These are phyloP conservation scores for Neoascia interrupta DNA, from an alignment of 2,888 invertebrate genomes.

Conservation along the genomic window DNA sequence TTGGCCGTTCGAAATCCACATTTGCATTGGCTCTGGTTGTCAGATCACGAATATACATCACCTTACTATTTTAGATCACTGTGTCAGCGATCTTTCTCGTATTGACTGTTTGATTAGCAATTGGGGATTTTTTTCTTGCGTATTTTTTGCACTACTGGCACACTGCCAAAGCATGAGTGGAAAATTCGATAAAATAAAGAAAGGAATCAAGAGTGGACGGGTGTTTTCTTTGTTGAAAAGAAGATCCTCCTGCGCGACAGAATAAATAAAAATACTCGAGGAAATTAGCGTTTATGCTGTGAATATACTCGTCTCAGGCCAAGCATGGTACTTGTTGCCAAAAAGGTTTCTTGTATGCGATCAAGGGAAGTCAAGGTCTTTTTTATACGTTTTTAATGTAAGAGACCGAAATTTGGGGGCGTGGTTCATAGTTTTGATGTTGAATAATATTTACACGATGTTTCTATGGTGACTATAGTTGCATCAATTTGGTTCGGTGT, in stretches of 20 bases:
- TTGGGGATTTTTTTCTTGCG: conserved; percentile 13
- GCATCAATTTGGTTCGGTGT: too few species aligned
- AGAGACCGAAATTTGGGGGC: conserved; percentile 24
- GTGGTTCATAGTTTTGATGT: conserved; percentile 22
- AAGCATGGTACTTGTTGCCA: conserved; percentile 12
- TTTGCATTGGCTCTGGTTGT: too few species aligned
- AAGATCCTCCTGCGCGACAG: not conserved
- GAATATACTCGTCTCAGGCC: conserved; percentile 8
- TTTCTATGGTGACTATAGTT: too few species aligned
- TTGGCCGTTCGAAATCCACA: too few species aligned
- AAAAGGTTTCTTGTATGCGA: conserved; percentile 35
- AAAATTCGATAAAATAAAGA: conserved; percentile 25
- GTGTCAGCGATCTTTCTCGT: too few species aligned
- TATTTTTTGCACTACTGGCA: conserved; percentile 1
- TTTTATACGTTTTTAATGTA: conserved; percentile 14
- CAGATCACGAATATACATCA: too few species aligned
- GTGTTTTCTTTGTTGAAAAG: conserved; percentile 13
- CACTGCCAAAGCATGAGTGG: conserved; percentile 35
- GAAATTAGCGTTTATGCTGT: conserved; percentile 14
- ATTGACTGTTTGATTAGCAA: conserved; percentile 44
- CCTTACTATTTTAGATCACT: too few species aligned
- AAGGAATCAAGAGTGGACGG: conserved; percentile 7
- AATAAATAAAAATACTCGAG: conserved; percentile 10
- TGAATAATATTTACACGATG: conserved; percentile 5
- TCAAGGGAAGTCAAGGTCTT: conserved; percentile 44